Base-by-base conservation (phyloP, 2,888 invertebrate genomes). In the Macropis europaea region DNA sequence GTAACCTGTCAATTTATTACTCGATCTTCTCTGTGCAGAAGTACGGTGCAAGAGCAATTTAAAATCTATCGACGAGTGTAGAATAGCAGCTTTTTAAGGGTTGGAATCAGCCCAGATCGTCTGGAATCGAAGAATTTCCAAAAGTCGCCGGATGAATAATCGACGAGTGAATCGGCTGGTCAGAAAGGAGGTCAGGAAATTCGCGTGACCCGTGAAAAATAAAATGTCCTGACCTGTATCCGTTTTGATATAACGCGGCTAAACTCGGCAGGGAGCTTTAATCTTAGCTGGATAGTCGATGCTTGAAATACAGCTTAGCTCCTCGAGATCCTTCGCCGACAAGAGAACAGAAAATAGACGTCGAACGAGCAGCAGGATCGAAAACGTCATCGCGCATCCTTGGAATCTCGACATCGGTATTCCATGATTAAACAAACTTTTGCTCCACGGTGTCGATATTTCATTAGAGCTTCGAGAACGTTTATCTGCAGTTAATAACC, bases 361-460 rank as follows among this genome's bases (percentile, higher is more conserved):
- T 67, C 71, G 63, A 61, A 42, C 40, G 7, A 19, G 36, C 36
- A 11, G 4, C 9, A n/a, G 3, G 4, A 3, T 13, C 1, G 4
- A 11, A 59, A 69, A 36, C 24, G 40, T 24, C 6, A 32, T 22
- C 17, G 32, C 6, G 0, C 22, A 6, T 13, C 26, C 28, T 7
- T 24, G 73, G 45, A 73, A 73, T 73, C 71, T 63, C 72, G 70
- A 62, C 74, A 64, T 67, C 24, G 75, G 62, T 30, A 68, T 76
- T 63, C 71, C 45, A 28, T 61, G 76, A 78, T 78, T 76, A 76
- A 78, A 78, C 80, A 76, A 79, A 78, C 77, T 80, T 79, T 73
- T 48, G 28, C 60, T 32, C 45, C 24, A 45, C 66, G 71, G 63
- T 80, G 77, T 77, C 77, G 75, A 77, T 70, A 77, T 79, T 79